phyloP scores from a whole-genome alignment of 2,113 vertebrate species.

The Nematolebias whitei region DNA sequence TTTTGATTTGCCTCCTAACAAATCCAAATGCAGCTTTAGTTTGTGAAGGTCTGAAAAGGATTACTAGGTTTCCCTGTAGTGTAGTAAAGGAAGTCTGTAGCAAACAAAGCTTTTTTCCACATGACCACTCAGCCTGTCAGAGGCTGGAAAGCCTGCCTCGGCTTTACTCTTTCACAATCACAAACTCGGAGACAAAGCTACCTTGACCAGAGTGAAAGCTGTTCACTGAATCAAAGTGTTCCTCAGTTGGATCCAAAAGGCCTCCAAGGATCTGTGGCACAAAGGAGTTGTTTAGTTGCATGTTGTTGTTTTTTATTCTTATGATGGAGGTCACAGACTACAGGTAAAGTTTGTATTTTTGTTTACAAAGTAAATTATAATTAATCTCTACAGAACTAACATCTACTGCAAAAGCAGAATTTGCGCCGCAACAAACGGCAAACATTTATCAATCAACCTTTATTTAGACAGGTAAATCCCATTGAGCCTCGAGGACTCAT shows the following conservation, averaged over 20 bases:
- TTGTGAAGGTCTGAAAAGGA: slow-evolving; percentile 49
- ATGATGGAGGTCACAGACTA: slow-evolving; percentile 52
- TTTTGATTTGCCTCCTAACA: background rate
- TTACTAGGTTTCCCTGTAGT: slow-evolving; percentile 56
- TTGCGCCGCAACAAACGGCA: too few relatives aligned
- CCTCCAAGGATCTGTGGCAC: slow-evolving; percentile 41
- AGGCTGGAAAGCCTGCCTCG: slow-evolving; percentile 39
- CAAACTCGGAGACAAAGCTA: slow-evolving; percentile 45
- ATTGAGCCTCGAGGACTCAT: too few relatives aligned
- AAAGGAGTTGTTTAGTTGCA: slow-evolving; percentile 65
- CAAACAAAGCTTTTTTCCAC: slow-evolving; percentile 74
- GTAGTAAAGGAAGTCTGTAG: slow-evolving; percentile 51
- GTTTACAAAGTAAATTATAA: background rate
- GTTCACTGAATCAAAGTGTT: slow-evolving; percentile 41
- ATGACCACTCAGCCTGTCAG: slow-evolving; percentile 62
- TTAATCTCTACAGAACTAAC: background rate
- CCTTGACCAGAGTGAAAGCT: slow-evolving; percentile 26
- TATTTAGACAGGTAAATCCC: too few relatives aligned
- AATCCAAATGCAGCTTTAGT: background rate
- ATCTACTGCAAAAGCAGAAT: background rate
- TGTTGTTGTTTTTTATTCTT: slow-evolving; percentile 53
- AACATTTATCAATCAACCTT: too few relatives aligned
- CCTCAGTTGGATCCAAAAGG: slow-evolving; percentile 43
- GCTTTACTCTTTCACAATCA: slow-evolving; percentile 42
- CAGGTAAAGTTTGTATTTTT: slow-evolving; percentile 12